phyloP scores from a whole-genome alignment of 1,140 invertebrate species.

The Rhopalosiphum padi region DNA sequence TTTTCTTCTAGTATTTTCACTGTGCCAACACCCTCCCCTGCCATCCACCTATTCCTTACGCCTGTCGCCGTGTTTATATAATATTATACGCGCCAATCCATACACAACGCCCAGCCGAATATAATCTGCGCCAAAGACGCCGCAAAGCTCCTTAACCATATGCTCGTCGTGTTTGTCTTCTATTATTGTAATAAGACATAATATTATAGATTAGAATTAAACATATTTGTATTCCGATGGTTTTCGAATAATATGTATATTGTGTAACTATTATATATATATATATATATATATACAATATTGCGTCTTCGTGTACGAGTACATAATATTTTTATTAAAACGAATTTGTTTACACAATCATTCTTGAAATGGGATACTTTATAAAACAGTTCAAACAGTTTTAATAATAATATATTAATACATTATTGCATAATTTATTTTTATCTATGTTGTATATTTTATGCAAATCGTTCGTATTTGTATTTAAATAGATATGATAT shows the following conservation, averaged over 20 bases:
- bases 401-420: not conserved
- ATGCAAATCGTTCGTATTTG: not conserved
- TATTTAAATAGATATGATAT: not conserved
- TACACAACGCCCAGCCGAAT: not conserved
- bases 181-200: not conserved
- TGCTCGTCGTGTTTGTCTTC: not conserved
- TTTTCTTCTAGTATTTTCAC: not conserved
- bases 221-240: not conserved
- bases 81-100: not conserved
- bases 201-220: not conserved
- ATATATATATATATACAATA: not conserved
- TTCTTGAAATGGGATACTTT: not conserved
- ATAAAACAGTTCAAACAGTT: not conserved
- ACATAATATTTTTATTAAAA: not conserved
- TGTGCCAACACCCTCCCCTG: not conserved
- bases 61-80: not conserved
- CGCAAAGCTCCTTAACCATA: slow-evolving; percentile 4
- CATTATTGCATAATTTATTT: not conserved
- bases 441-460: not conserved
- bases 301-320: not conserved
- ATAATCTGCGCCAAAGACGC: not conserved
- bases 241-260: not conserved
- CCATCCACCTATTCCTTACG: too few species aligned
- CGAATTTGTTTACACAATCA: not conserved
- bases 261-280: too few species aligned